Evolutionary conservation across 2,113 vertebrate species (phyloP).

Genomic region (Phaethornis superciliosus): DNA sequence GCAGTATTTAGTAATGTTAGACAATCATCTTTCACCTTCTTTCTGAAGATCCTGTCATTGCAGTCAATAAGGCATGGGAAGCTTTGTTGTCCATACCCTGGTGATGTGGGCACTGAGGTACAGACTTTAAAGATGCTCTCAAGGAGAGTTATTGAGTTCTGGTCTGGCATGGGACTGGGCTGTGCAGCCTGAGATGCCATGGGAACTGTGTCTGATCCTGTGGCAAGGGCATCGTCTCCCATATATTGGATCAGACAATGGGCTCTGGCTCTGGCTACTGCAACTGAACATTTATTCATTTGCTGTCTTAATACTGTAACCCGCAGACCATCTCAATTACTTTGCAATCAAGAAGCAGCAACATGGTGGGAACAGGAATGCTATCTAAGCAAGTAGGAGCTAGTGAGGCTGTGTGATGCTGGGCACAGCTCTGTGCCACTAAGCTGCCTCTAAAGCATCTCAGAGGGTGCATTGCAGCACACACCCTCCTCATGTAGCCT

Average conservation of each 20-base stretch:
- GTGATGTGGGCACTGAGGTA: not conserved
- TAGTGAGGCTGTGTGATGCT: accelerated
- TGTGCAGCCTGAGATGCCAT: not conserved
- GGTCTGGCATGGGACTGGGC: not conserved
- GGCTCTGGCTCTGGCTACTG: not conserved
- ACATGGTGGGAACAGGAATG: not conserved
- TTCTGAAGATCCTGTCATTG: not conserved
- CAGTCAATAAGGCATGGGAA: not conserved
- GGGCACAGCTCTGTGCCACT: too few species aligned
- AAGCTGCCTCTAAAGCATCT: not conserved
- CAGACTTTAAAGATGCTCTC: not conserved
- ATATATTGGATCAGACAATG: not conserved
- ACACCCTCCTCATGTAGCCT: not conserved
- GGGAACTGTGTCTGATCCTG: not conserved
- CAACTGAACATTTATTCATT: not conserved
- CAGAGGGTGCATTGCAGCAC: not conserved
- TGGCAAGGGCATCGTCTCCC: not conserved
- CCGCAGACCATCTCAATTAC: not conserved
- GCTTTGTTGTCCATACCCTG: not conserved
- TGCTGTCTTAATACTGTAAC: not conserved
- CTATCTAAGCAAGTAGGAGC: not conserved
- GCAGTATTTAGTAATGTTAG: not conserved
- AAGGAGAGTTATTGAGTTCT: not conserved
- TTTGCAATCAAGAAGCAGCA: not conserved
- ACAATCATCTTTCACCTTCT: not conserved